Conservation (phyloP, 2,888 invertebrate genomes). For the Parascotia fuliginaria region DNA sequence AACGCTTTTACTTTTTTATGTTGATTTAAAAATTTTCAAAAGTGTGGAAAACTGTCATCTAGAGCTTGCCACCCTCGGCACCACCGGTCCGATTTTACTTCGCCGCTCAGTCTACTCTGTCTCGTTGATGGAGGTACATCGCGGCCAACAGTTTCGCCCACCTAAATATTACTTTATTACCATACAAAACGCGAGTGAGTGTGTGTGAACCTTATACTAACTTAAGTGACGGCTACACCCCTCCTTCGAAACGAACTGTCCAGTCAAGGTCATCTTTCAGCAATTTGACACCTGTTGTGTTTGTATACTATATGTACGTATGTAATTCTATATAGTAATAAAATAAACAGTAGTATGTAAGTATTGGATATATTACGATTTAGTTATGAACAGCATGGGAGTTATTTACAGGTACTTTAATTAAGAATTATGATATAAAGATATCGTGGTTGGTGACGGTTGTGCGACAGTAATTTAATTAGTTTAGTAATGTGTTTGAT, state of each 20-base stretch:
- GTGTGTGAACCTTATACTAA: slow-evolving; percentile 66
- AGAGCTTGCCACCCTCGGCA: slow-evolving; percentile 66
- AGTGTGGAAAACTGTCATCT: slow-evolving; percentile 47
- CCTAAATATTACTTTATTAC: slow-evolving; percentile 52
- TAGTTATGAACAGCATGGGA: slow-evolving; percentile 15
- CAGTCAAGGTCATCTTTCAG: slow-evolving; percentile 71
- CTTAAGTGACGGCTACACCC: slow-evolving; percentile 60
- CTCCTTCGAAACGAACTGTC: slow-evolving; percentile 54
- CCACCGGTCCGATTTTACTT: slow-evolving; percentile 56
- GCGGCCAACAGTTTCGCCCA: slow-evolving; percentile 41
- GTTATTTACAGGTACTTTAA: slow-evolving; percentile 27
- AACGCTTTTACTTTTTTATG: no score
- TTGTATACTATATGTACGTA: slow-evolving; percentile 70
- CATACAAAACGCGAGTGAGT: slow-evolving; percentile 71
- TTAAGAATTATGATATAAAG: slow-evolving; percentile 25
- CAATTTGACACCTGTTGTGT: slow-evolving; percentile 79
- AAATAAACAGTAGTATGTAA: slow-evolving; percentile 34
- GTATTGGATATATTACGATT: slow-evolving; percentile 9
- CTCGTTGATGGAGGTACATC: slow-evolving; percentile 57
- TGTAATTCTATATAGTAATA: slow-evolving; percentile 46
- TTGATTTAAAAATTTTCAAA: slow-evolving; percentile 24
- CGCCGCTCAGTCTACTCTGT: slow-evolving; percentile 70
- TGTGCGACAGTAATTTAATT: slow-evolving; percentile 31
- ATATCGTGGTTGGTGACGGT: slow-evolving; percentile 18
- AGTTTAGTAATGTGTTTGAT: slow-evolving; percentile 10